Evolutionary conservation across 2,888 invertebrate species (phyloP).

Genomic region (Stramonita haemastoma): DNA sequence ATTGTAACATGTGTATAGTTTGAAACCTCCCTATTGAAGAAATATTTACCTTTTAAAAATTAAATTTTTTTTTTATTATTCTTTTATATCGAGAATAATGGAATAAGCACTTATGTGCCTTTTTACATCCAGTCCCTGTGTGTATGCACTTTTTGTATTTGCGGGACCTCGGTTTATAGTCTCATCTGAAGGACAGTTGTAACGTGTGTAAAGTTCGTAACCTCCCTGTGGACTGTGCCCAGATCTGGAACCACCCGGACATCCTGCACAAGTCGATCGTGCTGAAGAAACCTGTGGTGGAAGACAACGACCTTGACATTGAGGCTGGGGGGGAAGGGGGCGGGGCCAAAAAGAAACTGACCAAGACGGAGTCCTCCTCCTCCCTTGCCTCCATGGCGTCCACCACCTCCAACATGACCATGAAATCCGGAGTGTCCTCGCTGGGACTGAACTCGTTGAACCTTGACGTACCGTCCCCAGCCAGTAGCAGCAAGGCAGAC

Average conservation of each 20-base stretch:
- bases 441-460: not conserved
- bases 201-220: no score
- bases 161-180: no score
- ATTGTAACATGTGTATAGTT: no score
- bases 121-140: no score
- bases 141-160: no score
- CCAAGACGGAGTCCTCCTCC: slow-evolving; percentile 44
- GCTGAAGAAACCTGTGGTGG: slow-evolving; percentile 67
- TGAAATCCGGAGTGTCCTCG: not conserved
- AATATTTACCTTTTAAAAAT: no score
- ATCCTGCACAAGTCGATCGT: slow-evolving; percentile 73
- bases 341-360: slow-evolving; percentile 55
- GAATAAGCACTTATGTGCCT: no score
- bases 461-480: not conserved
- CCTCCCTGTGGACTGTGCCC: slow-evolving; percentile 30
- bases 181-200: no score
- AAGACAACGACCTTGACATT: slow-evolving; percentile 76
- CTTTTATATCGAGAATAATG: no score
- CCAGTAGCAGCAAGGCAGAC: not conserved
- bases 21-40: no score
- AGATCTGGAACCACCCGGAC: slow-evolving; percentile 81
- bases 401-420: slow-evolving; percentile 32
- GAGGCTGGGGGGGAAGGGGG: slow-evolving; percentile 65
- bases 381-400: slow-evolving; percentile 47
- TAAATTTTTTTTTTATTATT: no score